phyloP scores from a whole-genome alignment of 2,113 vertebrate species.

The Hemiscyllium ocellatum region DNA sequence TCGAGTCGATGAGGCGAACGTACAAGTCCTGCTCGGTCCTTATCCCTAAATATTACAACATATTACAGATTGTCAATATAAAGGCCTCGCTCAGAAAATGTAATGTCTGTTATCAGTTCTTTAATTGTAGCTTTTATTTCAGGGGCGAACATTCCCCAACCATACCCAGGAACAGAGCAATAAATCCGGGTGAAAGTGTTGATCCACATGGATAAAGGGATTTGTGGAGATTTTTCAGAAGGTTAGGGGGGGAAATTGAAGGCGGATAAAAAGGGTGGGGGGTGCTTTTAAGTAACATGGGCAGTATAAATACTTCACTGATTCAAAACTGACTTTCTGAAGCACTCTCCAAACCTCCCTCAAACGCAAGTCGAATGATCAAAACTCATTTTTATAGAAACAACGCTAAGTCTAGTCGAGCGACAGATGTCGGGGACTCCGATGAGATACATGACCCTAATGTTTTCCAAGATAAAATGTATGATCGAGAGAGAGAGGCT shows the following conservation, averaged over 20 bases:
- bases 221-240: background rate
- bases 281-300: no score
- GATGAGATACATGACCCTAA: no score
- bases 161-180: background rate
- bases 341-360: background rate
- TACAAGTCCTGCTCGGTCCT: constrained; percentile 93
- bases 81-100: background rate
- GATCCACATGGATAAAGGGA: background rate
- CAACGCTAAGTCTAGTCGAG: background rate
- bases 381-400: background rate
- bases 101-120: background rate
- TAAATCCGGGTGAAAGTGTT: background rate
- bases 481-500: background rate
- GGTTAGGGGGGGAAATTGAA: background rate
- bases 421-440: background rate
- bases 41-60: constrained; percentile 59
- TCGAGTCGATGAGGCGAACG: constrained; percentile 91
- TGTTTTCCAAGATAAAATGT: no score
- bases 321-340: background rate
- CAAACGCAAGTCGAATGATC: background rate
- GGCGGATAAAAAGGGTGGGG: no score
- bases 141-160: no score
- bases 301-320: background rate
- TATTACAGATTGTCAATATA: constrained; percentile 39
- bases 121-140: background rate